Evolutionary conservation across 1,140 invertebrate genomes (phyloP).

Genomic region (Penaeus japonicus): DNA sequence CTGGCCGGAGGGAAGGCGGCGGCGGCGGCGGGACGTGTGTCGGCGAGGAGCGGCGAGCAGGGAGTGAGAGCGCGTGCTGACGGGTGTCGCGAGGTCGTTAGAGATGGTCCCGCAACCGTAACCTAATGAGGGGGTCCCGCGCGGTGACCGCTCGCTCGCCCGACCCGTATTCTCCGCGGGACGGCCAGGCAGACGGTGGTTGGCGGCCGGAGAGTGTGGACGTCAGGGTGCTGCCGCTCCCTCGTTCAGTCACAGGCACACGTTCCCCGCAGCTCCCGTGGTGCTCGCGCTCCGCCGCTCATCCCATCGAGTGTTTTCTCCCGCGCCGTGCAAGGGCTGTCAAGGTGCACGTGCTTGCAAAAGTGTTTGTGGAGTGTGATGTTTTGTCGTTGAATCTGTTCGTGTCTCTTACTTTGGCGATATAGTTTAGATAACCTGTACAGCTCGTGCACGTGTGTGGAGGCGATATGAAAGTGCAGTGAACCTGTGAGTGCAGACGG

Average conservation of each 20-base stretch:
- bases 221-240: slow-evolving; percentile 34
- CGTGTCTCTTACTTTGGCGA: no score
- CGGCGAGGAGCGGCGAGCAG: not conserved
- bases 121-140: slow-evolving; percentile 21
- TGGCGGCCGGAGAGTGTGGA: slow-evolving; percentile 50
- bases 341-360: not conserved
- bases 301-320: not conserved
- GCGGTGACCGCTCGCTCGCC: not conserved
- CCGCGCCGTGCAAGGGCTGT: not conserved
- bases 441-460: no score
- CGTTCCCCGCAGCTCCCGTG: slow-evolving; percentile 2
- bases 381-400: no score
- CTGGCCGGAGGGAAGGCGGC: not conserved
- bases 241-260: slow-evolving; percentile 31
- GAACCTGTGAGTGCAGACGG: no score
- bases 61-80: not conserved
- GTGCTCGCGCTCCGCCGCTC: slow-evolving; percentile 12
- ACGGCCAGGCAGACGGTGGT: slow-evolving; percentile 43
- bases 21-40: not conserved
- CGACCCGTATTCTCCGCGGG: not conserved
- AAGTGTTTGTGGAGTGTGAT: not conserved
- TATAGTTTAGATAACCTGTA: no score
- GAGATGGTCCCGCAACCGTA: not conserved
- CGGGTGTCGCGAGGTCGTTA: not conserved
- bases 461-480: no score